Percentiles rank a stretch among this genome's conserved stretches.
Conservation (phyloP, 1,140 invertebrate species). For the Chrysoperla carnea region DNA sequence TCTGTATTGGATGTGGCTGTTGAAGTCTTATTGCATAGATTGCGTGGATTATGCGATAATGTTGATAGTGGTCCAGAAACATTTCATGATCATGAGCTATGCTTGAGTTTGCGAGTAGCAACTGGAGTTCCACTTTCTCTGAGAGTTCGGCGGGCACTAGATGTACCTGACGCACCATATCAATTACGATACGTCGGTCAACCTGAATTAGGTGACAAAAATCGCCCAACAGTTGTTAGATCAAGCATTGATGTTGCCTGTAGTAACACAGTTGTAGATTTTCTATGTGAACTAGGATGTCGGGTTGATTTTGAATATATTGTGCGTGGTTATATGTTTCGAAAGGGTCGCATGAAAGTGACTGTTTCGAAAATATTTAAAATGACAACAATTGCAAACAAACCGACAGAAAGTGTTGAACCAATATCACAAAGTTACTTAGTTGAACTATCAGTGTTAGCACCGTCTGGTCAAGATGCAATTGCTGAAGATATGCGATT, state of each 20-base stretch:
- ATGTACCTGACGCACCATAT: constrained; percentile 63
- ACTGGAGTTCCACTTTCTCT: constrained; percentile 30
- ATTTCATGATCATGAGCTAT: constrained; percentile 83
- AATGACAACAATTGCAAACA: constrained; percentile 48
- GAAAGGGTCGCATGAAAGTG: constrained; percentile 93
- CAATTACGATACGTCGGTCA: constrained; percentile 82
- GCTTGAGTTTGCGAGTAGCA: constrained; percentile 51
- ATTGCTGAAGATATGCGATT: constrained; percentile 91
- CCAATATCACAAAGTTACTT: constrained; percentile 83
- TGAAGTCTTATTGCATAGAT: constrained; percentile 77
- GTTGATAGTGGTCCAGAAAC: constrained; percentile 77
- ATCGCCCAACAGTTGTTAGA: constrained; percentile 71
- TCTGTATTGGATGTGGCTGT: constrained; percentile 83
- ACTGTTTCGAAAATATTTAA: constrained; percentile 91
- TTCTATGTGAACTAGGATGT: constrained; percentile 81
- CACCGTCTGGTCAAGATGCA: constrained; percentile 81
- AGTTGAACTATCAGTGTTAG: constrained; percentile 84
- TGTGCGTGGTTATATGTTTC: constrained; percentile 85
- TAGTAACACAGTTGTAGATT: constrained; percentile 76
- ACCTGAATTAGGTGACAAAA: constrained; percentile 76
- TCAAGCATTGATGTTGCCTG: constrained; percentile 85
- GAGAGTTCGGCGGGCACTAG: constrained; percentile 57
- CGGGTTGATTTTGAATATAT: constrained; percentile 87
- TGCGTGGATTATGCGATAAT: constrained; percentile 87
- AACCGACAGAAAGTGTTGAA: constrained; percentile 52